Evolutionary conservation across 1,140 invertebrate genomes (phyloP), one percentile per base, ranked within the genome.

Genomic region (Drosophila hydei): DNA sequence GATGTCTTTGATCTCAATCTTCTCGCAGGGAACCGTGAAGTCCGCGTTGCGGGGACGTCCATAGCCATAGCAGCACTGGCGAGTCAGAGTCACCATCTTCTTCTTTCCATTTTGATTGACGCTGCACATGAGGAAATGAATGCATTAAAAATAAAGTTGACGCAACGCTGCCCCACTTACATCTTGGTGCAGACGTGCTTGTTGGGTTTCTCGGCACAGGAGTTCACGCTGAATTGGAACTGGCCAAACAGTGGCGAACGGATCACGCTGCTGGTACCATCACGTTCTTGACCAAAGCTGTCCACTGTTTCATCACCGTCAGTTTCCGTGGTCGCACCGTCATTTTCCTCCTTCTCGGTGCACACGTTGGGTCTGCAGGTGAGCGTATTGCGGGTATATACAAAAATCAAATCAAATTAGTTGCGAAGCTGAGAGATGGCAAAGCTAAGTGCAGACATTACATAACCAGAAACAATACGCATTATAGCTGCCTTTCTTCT

Each of bases 21-120:
- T 92, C 84, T 93, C 92, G 56, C 91, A 91, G 42, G 70, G 88
- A 72, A 84, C 93, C 93, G 67, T 91, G 90, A 76, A 91, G 75
- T 88, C 88, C 12, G 91, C 89, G 23, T 91, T 92, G 6, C 89
- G 79, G 52, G 92, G 81, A 60, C 93, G 91, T 58, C 92, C 88
- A 88, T 92, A 94, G 16, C 94, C 94, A 67, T 94, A 92, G 74
- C 94, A 95, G 73, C 94, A 95, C 78, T 94, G 93, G 56, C 94
- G 93, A 45, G 92, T 93, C 55, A 94, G 87, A 11, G 92, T 92
- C 64, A 93, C 80, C 16, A 93, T 94, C 85, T 94, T 94, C 71
- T 93, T 92, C 19, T 93, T 92, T 47, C 93, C 93, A 76, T 93
- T 93, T 72, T 93, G 92, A 67, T 93, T 93, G 21, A 93, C 90